A percentile compares a stretch with the other conserved stretches of the same genome.
These are phyloP conservation scores for Ctenoplectra terminalis DNA, from an alignment of 1,140 invertebrate genomes.

Conservation along the genomic window DNA sequence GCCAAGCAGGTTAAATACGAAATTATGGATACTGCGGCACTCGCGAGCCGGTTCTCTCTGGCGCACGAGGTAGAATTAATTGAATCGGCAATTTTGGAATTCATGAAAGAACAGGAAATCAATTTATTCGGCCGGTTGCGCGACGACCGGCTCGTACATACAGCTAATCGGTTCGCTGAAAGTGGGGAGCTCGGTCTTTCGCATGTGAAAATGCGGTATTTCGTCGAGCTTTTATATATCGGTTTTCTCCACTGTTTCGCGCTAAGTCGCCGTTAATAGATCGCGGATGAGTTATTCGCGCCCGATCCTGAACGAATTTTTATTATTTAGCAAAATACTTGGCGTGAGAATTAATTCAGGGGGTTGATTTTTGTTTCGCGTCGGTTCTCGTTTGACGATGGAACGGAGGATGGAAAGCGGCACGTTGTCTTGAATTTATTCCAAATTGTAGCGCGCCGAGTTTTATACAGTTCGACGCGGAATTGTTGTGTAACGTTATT, in stretches of 20 bases:
- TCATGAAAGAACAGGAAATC: slow-evolving; percentile 43
- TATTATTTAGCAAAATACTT: neutral
- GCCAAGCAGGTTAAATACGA: slow-evolving; percentile 46
- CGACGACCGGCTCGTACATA: neutral
- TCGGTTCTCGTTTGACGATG: neutral
- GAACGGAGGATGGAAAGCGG: no score
- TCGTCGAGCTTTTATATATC: neutral
- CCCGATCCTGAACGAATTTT: neutral
- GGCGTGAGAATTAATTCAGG: no score
- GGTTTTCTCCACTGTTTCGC: neutral
- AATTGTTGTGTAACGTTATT: no score
- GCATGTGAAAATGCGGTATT: neutral
- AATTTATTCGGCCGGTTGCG: slow-evolving; percentile 28
- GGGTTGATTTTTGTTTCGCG: neutral
- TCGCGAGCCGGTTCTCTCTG: neutral
- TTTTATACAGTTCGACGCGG: no score
- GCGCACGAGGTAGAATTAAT: slow-evolving; percentile 26
- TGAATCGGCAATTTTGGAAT: slow-evolving; percentile 47
- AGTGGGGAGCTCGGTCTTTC: no score
- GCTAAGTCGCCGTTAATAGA: neutral
- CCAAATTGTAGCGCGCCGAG: no score
- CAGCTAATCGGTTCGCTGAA: slow-evolving; percentile 1
- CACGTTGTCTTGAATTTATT: no score
- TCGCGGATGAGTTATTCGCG: neutral
- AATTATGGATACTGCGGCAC: slow-evolving; percentile 40